Evolutionary conservation across 2,113 vertebrate species (phyloP).

Genomic region (Rhizomys pruinosus): DNA sequence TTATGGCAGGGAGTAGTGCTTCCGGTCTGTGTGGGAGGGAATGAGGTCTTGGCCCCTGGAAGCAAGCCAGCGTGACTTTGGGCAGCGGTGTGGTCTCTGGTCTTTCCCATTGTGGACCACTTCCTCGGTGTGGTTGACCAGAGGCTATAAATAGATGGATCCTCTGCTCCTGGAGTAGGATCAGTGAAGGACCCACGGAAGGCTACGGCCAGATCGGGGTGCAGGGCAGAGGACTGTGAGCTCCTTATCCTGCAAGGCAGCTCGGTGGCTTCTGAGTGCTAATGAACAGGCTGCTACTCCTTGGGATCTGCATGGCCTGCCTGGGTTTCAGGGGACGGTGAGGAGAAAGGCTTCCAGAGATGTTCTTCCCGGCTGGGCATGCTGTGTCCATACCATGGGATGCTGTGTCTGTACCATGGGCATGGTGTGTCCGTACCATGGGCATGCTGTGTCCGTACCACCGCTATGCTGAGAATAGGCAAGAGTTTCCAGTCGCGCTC

Average conservation of each 20-base stretch:
- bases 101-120: not conserved
- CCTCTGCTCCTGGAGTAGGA: fast-evolving
- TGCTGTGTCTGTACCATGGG: too few species aligned
- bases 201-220: not conserved
- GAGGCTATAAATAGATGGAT: fast-evolving
- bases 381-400: too few species aligned
- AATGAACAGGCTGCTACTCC: fast-evolving
- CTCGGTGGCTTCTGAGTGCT: not conserved
- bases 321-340: fast-evolving
- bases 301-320: too few species aligned
- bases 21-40: not conserved
- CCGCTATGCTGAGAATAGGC: fast-evolving
- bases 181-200: fast-evolving
- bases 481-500: not conserved
- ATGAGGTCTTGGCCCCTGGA: not conserved
- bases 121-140: not conserved
- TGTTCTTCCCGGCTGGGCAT: fast-evolving
- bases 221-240: not conserved
- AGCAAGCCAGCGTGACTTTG: not conserved
- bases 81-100: not conserved
- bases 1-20: fast-evolving
- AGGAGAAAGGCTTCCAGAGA: fast-evolving
- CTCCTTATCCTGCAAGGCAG: not conserved
- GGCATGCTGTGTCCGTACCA: fast-evolving
- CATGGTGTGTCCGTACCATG: too few species aligned